Percentiles rank a stretch among this genome's conserved stretches.
Evolutionary conservation across 2,797 vertebrate genomes (phyloP).

Genomic region (Discoglossus pictus): DNA sequence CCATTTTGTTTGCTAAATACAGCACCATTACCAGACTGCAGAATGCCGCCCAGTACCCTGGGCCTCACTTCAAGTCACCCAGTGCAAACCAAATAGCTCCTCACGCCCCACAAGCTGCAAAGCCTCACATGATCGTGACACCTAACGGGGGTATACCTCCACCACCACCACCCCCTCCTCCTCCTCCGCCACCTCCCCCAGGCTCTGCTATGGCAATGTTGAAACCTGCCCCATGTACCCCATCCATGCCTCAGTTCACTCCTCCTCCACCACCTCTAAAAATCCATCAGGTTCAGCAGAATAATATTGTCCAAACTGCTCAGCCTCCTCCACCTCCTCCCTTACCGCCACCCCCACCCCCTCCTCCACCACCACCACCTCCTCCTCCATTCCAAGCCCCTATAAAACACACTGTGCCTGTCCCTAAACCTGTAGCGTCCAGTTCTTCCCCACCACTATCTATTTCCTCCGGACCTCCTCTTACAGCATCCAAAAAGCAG

Average conservation of each 20-base stretch:
- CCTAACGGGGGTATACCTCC: slow-evolving; percentile 73
- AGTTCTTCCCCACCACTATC: slow-evolving; percentile 57
- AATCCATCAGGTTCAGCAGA: slow-evolving; percentile 77
- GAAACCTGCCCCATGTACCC: slow-evolving; percentile 71
- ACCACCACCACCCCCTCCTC: slow-evolving; percentile 75
- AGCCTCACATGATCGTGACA: slow-evolving; percentile 72
- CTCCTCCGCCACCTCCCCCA: slow-evolving; percentile 75
- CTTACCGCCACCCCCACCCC: slow-evolving; percentile 58
- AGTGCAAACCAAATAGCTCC: slow-evolving; percentile 51
- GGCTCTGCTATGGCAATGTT: slow-evolving; percentile 87
- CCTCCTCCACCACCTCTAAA: slow-evolving; percentile 72
- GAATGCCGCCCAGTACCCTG: slow-evolving; percentile 73
- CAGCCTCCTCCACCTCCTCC: slow-evolving; percentile 58
- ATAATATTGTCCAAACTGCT: slow-evolving; percentile 48
- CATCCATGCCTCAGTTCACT: slow-evolving; percentile 67
- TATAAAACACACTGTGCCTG: slow-evolving; percentile 72
- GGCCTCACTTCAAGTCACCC: slow-evolving; percentile 63
- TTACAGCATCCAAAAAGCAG: slow-evolving; percentile 79
- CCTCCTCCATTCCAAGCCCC: slow-evolving; percentile 68
- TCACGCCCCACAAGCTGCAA: slow-evolving; percentile 56
- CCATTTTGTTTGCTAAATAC: slow-evolving; percentile 84
- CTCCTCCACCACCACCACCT: slow-evolving; percentile 59
- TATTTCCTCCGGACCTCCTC: slow-evolving; percentile 66
- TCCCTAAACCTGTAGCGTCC: slow-evolving; percentile 65
- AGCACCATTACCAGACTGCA: slow-evolving; percentile 88